phyloP scores from a whole-genome alignment of 2,888 invertebrate genomes.

The Scaptomyza reducta region DNA sequence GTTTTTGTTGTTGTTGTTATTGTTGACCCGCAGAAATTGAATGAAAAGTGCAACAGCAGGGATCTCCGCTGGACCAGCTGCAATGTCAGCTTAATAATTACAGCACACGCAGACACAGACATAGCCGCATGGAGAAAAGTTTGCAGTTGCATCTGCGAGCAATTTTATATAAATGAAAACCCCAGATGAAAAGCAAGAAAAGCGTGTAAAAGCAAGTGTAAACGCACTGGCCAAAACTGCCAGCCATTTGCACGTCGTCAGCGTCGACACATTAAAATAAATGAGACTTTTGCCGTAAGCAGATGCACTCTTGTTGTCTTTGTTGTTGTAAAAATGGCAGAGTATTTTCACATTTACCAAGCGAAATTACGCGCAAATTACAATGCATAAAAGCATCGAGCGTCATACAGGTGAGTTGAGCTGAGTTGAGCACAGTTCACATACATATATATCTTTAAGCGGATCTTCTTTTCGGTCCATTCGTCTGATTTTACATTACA shows the following conservation, averaged over 20 bases:
- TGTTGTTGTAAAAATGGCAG: slow-evolving; percentile 37
- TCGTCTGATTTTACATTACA: slow-evolving; percentile 13
- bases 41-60: slow-evolving; percentile 54
- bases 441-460: slow-evolving; percentile 18
- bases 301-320: slow-evolving; percentile 36
- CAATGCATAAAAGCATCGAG: slow-evolving; percentile 66
- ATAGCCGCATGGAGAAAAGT: no score
- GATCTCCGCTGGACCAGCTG: slow-evolving; percentile 45
- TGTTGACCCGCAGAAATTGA: slow-evolving; percentile 43
- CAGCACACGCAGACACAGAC: slow-evolving; percentile 27
- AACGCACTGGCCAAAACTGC: slow-evolving; percentile 52
- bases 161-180: slow-evolving; percentile 59
- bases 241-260: slow-evolving; percentile 76
- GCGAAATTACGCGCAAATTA: slow-evolving; percentile 75
- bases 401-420: slow-evolving; percentile 17
- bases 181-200: slow-evolving; percentile 26
- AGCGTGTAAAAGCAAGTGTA: slow-evolving; percentile 39
- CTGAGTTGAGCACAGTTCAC: slow-evolving; percentile 18
- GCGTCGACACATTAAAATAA: slow-evolving; percentile 75
- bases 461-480: slow-evolving; percentile 19
- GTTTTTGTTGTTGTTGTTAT: slow-evolving; percentile 25
- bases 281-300: slow-evolving; percentile 75
- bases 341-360: slow-evolving; percentile 68
- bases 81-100: slow-evolving; percentile 77
- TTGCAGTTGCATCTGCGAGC: slow-evolving; percentile 58